Evolutionary conservation across 2,888 invertebrate species (phyloP).

Genomic region (Hartigia nigra): DNA sequence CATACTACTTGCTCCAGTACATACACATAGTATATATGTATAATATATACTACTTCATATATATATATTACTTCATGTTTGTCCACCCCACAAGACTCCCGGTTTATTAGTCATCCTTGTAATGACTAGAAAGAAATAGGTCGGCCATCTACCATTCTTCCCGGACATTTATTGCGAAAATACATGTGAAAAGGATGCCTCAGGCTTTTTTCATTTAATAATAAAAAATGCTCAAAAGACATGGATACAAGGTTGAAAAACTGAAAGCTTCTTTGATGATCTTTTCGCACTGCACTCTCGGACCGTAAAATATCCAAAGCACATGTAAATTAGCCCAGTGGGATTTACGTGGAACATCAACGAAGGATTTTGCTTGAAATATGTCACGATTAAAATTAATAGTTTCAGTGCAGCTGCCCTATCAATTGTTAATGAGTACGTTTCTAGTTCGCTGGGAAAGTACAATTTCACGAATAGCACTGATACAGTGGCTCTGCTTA

Average conservation of each 20-base stretch:
- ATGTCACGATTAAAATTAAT: background rate
- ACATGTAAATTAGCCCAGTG: background rate
- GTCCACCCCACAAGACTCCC: too few species aligned
- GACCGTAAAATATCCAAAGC: background rate
- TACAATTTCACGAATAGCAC: background rate
- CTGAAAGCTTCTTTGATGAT: background rate
- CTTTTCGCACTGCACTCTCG: background rate
- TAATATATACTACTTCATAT: too few species aligned
- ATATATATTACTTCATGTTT: too few species aligned
- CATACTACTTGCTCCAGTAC: background rate
- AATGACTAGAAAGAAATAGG: conserved; percentile 14
- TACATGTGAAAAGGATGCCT: background rate
- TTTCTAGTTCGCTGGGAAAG: background rate
- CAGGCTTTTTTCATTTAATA: background rate
- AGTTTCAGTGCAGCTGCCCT: background rate
- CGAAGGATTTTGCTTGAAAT: background rate
- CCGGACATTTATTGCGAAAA: conserved; percentile 16
- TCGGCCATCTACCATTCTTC: conserved; percentile 19
- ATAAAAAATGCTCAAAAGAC: background rate
- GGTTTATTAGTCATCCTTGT: background rate
- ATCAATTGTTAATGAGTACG: background rate
- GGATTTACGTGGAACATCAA: background rate
- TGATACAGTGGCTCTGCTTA: background rate
- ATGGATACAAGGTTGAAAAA: background rate
- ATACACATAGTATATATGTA: background rate